Evolutionary conservation across 2,797 vertebrate species (phyloP).

Genomic region (Coccyzus lansbergi): DNA sequence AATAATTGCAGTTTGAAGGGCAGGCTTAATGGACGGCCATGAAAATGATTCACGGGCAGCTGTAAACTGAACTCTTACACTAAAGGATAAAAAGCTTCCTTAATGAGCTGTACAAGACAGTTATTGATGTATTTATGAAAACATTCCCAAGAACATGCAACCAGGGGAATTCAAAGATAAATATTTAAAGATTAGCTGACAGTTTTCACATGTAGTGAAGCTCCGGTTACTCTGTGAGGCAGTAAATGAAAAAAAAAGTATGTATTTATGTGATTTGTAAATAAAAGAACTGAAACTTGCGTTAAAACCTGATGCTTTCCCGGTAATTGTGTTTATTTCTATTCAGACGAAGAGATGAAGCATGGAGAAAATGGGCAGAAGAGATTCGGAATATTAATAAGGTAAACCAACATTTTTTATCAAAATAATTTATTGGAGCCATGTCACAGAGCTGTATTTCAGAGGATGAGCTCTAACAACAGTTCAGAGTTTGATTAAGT

Average conservation of each 20-base stretch:
- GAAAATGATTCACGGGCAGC: conserved; percentile 72
- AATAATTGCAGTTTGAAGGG: conserved; percentile 74
- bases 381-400: conserved; percentile 39
- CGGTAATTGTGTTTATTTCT: background rate
- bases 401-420: background rate
- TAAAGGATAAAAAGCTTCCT: conserved; percentile 75
- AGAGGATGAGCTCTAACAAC: conserved; percentile 13
- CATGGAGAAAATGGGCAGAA: background rate
- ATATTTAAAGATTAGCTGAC: conserved; percentile 66
- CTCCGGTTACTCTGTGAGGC: background rate
- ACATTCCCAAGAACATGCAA: conserved; percentile 66
- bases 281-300: background rate
- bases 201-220: conserved; percentile 22
- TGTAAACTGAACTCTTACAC: conserved; percentile 68
- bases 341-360: conserved; percentile 20
- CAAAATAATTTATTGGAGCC: conserved; percentile 21
- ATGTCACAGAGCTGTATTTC: conserved; percentile 2
- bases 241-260: background rate
- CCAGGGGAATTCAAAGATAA: conserved; percentile 71
- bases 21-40: conserved; percentile 66
- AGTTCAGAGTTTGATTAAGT: conserved; percentile 52
- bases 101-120: conserved; percentile 76
- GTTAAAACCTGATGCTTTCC: background rate
- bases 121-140: conserved; percentile 77
- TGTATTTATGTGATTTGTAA: background rate